Evolutionary conservation across 2,888 invertebrate genomes (phyloP), one percentile per base, ranked within the genome.

Genomic region (Heteropelma amictum): DNA sequence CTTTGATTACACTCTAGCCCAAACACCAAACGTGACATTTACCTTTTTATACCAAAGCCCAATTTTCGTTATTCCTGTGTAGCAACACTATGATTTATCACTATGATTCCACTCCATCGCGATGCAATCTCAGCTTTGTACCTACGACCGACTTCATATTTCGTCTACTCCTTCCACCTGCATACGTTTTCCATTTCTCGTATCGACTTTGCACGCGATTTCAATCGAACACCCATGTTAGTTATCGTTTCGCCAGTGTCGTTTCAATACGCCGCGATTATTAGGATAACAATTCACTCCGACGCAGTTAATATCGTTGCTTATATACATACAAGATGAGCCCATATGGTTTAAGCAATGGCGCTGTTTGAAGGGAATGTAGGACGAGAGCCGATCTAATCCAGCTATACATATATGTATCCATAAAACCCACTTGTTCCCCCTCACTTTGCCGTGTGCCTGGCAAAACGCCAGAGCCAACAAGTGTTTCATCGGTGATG

Each of bases 401-500:
- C 63, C 42, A 49, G 28, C 19, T 30, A 10, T 6, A 26, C n/a
- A 12, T 56, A 53, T 28, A 42, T 8, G 21, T 35, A 17, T 40
- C 42, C 26, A 21, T 38, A 69, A 21, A 53, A 35, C 35, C 4
- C 42, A 14, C 23, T 28, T 23, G 45, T 26, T n/a, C 56, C 42
- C n/a, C 30, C 51, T 60, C 68, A 45, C 63, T 47, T 51, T 28
- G 35, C 54, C 28, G 12, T n/a, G 61, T 28, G 61, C 21, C 63
- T 77, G 77, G 83, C 81, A 60, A 76, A 81, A 74, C 73, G 84
- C 83, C 83, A 81, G 79, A 80, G 82, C 85, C 86, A 87, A 87
- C 87, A 87, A 87, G 87, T 87, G 87, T 86, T 86, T 77, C 79
- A 81, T 80, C 79, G 80, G 78, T 79, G 72, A 78, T 77, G 73